A percentile compares a stretch with the other conserved stretches of the same genome.
These are phyloP conservation scores for Agelaius phoeniceus DNA, from an alignment of 2,113 vertebrate species.

Conservation along the genomic window DNA sequence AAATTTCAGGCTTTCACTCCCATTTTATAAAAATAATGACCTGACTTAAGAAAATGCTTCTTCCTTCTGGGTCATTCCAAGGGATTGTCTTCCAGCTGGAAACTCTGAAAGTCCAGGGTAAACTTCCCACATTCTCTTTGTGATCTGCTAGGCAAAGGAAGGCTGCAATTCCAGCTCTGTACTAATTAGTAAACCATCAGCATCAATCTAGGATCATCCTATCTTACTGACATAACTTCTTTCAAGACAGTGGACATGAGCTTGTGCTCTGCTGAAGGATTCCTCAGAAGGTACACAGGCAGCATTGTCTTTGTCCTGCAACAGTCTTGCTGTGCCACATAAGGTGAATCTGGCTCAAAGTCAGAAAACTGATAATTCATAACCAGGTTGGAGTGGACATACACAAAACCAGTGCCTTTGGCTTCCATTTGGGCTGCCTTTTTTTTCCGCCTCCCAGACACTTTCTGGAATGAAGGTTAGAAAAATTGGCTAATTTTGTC, in stretches of 20 bases:
- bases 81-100: neutral
- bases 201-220: neutral
- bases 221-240: neutral
- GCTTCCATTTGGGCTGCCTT: neutral
- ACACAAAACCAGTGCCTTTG: neutral
- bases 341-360: neutral
- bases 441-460: neutral
- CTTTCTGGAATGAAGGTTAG: neutral
- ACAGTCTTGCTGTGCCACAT: neutral
- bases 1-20: neutral
- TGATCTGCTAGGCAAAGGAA: neutral
- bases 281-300: fast-evolving
- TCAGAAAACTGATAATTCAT: neutral
- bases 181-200: neutral
- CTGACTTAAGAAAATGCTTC: neutral
- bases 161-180: neutral
- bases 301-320: neutral
- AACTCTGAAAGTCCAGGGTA: neutral
- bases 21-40: neutral
- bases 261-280: neutral
- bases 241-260: neutral
- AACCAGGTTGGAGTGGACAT: neutral
- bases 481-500: neutral
- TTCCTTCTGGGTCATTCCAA: neutral
- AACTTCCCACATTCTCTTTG: neutral